These are phyloP conservation scores for Drosophila repleta DNA, from an alignment of 1,140 invertebrate species.

Conservation along the genomic window DNA sequence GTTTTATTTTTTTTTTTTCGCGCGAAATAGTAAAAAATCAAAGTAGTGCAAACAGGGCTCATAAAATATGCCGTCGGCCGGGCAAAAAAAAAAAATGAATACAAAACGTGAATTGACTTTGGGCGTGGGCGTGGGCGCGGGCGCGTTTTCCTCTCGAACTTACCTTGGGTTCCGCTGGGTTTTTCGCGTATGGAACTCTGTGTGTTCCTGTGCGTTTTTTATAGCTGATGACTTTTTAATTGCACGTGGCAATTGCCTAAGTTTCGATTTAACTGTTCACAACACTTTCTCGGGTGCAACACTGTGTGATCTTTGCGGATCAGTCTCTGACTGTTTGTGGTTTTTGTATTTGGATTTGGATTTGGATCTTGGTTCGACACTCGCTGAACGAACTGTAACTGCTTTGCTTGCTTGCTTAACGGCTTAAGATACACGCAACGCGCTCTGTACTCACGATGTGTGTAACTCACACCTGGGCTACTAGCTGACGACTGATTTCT, in stretches of 20 bases:
- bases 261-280: constrained; percentile 25
- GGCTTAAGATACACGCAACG: constrained; percentile 31
- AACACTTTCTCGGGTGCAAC: constrained; percentile 20
- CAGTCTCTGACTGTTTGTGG: constrained; percentile 29
- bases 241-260: constrained; percentile 41
- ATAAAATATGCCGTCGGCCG: constrained; percentile 70
- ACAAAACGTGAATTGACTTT: constrained; percentile 75
- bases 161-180: constrained; percentile 59
- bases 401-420: constrained; percentile 5
- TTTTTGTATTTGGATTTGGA: constrained; percentile 7
- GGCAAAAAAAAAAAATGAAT: constrained; percentile 17
- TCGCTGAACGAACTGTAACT: constrained; percentile 24
- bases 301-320: constrained; percentile 34
- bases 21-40: constrained; percentile 76
- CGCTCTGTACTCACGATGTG: constrained; percentile 63
- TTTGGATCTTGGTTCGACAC: constrained; percentile 16
- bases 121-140: constrained; percentile 35
- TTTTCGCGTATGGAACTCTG: constrained; percentile 25
- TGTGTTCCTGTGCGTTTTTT: constrained; percentile 26
- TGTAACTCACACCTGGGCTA: constrained; percentile 81
- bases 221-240: constrained; percentile 67
- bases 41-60: constrained; percentile 75
- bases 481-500: constrained; percentile 82
- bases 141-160: constrained; percentile 52
- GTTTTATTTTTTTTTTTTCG: constrained; percentile 50